These are phyloP conservation scores for Neogobius melanostomus DNA, from an alignment of 2,113 vertebrate genomes.

Conservation along the genomic window DNA sequence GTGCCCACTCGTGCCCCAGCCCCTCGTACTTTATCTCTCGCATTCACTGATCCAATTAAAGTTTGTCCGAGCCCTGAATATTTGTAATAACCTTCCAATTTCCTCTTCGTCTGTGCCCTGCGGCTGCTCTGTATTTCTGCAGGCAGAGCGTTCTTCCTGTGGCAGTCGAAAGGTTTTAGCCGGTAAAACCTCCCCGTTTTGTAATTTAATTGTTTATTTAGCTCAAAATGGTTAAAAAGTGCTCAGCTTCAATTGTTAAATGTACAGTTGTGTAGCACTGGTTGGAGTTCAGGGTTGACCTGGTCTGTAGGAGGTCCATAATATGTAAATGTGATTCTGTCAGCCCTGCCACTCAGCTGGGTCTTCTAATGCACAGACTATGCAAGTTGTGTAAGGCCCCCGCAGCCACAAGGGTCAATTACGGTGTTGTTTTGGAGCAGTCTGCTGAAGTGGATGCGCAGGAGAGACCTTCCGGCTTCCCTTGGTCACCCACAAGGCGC, in stretches of 20 bases:
- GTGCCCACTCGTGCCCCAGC: slow-evolving; percentile 19
- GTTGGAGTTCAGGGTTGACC: not conserved
- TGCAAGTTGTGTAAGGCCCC: too few species aligned
- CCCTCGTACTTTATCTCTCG: slow-evolving; percentile 6
- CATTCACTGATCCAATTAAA: slow-evolving; percentile 49
- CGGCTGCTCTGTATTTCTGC: not conserved
- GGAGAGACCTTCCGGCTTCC: too few species aligned
- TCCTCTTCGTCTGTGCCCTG: slow-evolving; percentile 33
- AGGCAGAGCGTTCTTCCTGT: not conserved
- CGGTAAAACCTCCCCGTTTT: not conserved
- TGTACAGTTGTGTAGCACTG: not conserved
- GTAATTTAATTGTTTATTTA: not conserved
- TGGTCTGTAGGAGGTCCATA: too few species aligned
- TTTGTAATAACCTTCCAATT: slow-evolving; percentile 42
- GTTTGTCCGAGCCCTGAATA: slow-evolving; percentile 30
- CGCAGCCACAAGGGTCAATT: too few species aligned
- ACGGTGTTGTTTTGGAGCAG: too few species aligned
- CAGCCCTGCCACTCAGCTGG: too few species aligned
- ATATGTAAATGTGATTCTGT: too few species aligned
- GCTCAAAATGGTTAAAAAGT: not conserved
- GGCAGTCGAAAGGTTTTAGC: not conserved
- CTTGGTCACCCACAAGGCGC: too few species aligned
- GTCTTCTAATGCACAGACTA: too few species aligned
- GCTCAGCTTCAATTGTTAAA: not conserved
- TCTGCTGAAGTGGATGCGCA: too few species aligned